phyloP scores from a whole-genome alignment of 2,888 invertebrate genomes.

The Nymphalis polychloros region DNA sequence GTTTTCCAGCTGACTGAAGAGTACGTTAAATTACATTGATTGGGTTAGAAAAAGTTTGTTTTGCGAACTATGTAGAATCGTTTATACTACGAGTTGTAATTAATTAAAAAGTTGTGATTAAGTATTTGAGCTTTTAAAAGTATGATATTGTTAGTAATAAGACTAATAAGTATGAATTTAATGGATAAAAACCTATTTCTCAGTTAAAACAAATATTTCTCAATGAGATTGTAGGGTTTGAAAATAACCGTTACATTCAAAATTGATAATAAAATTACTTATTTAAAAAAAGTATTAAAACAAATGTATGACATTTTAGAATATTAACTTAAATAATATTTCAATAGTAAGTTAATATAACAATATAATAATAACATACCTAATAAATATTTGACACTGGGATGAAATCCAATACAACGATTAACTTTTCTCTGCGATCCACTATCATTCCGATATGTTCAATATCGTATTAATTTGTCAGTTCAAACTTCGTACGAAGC shows the following conservation, averaged over 20 bases:
- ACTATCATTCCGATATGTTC: constrained; percentile 48
- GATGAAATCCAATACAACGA: constrained; percentile 12
- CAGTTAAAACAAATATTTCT: neutral
- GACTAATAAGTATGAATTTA: too few relatives aligned
- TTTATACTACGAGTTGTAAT: too few relatives aligned
- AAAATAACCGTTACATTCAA: constrained; percentile 8
- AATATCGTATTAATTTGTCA: constrained; percentile 45
- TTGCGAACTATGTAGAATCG: too few relatives aligned
- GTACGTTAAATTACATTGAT: constrained; percentile 24
- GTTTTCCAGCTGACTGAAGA: constrained; percentile 55
- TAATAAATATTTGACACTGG: neutral
- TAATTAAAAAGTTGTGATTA: too few relatives aligned
- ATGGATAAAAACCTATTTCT: too few relatives aligned
- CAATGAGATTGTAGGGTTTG: neutral
- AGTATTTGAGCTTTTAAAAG: too few relatives aligned
- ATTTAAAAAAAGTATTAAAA: too few relatives aligned
- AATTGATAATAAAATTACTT: neutral
- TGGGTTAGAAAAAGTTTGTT: too few relatives aligned
- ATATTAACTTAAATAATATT: too few relatives aligned
- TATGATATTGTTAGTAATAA: too few relatives aligned
- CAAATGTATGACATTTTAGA: too few relatives aligned
- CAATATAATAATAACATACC: constrained; percentile 4
- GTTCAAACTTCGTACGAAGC: constrained; percentile 49
- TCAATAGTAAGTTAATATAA: too few relatives aligned
- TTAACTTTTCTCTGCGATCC: constrained; percentile 41